Base-by-base conservation (phyloP, 2,797 vertebrate genomes). In the Furcifer pardalis region DNA sequence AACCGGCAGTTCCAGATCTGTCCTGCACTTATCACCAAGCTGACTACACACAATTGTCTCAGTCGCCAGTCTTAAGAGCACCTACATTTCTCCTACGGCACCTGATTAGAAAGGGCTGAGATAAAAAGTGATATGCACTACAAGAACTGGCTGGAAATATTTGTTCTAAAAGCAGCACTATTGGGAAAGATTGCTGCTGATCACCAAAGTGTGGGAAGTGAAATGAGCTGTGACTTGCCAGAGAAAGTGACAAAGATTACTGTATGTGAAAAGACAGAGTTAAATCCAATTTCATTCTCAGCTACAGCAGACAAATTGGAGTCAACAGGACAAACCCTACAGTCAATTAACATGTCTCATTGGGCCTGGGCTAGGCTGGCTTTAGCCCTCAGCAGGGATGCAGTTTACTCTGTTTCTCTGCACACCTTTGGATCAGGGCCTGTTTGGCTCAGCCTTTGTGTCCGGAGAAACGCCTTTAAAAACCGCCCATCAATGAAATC, bases 81-180 rank as follows among this genome's bases (percentile, higher is more conserved):
- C 63, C 27, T 8, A 7, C 10, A 15, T 71, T 71, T 32, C 40
- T 76, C 77, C 56, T 23, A 25, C 79, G 49, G 32, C 30, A 0
- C 62, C 19, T 75, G 35, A 69, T 73, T 65, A 77, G 77, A 77
- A 37, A 32, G 10, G 30, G 66, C 44, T 35, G 42, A 76, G 89
- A 91, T 79, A 86, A 91, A 79, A 30, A 81, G 66, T 66, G 86
- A 65, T 7, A 1, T 49, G 23, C 49, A 12, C 27, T 9, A 52
- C 65, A 44, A 81, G 37, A 86, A 42, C n/a, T 49, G 65, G 17
- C 12, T 1, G 10, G 63, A 52, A 0, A 0, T 12, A 5, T 13
- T 77, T 77, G 35, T 66, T 73, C 69, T 72, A 62, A 0, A 0
- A 79, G 69, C 32, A 59, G 19, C n/a, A 59, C 6, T 69, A 73